Conservation (phyloP, 2,888 invertebrate genomes). For the Uropetala carovei region DNA sequence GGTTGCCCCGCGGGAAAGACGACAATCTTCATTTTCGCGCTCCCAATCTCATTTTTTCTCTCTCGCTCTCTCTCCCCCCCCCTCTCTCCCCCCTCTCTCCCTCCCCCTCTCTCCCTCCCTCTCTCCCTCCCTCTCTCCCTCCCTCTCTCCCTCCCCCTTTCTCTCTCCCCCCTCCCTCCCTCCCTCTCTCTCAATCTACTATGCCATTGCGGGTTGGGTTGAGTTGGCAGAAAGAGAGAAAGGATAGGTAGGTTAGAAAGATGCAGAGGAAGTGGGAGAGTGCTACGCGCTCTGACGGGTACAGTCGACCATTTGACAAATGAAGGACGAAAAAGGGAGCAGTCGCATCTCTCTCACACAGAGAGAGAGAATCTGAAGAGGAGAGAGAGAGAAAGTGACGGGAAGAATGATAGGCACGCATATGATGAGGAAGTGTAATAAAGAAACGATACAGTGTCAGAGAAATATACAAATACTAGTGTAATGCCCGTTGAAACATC, state of each 20-base stretch:
- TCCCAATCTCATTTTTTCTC: neutral
- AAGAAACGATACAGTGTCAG: neutral
- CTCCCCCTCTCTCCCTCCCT: no score
- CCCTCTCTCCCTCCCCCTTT: no score
- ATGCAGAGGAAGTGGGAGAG: conserved; percentile 5
- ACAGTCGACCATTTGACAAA: conserved; percentile 28
- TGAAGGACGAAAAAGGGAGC: neutral
- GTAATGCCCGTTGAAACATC: no score
- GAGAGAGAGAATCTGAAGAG: neutral
- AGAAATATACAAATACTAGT: no score
- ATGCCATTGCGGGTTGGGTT: neutral
- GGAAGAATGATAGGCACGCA: neutral
- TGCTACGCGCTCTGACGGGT: neutral
- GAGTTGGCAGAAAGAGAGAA: neutral
- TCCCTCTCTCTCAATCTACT: no score
- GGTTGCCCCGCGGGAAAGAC: neutral
- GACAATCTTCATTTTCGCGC: neutral
- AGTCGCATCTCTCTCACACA: conserved; percentile 5
- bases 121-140: no score
- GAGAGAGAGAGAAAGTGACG: neutral
- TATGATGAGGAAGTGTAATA: neutral
- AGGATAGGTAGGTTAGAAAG: neutral
- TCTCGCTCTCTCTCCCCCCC: no score
- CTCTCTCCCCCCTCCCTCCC: no score
- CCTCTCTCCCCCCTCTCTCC: no score